Conservation (phyloP, 1,140 invertebrate genomes). For the Sipha flava region DNA sequence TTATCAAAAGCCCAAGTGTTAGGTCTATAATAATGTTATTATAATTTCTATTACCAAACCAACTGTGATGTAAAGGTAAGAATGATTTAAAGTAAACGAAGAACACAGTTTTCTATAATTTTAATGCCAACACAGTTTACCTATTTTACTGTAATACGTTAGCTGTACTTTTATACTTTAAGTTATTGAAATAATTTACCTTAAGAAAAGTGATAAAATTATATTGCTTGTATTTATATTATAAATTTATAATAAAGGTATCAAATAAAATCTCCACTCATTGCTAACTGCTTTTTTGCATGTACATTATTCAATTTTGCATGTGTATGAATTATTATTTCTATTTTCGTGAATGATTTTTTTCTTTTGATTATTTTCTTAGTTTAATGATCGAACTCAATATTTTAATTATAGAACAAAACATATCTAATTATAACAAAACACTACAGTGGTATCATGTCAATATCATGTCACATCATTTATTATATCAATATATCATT, state of each 20-base stretch:
- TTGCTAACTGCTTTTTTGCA: background rate
- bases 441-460: background rate
- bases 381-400: background rate
- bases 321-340: background rate
- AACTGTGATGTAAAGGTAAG: background rate
- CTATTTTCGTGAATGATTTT: background rate
- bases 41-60: background rate
- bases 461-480: background rate
- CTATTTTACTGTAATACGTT: background rate
- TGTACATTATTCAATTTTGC: background rate
- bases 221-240: background rate
- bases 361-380: background rate
- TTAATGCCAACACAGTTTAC: background rate
- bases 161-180: background rate
- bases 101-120: background rate
- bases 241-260: background rate
- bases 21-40: background rate
- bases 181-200: background rate
- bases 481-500: background rate
- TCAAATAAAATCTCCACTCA: background rate
- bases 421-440: constrained; percentile 25
- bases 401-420: background rate
- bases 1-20: no score
- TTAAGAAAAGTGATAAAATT: background rate
- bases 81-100: background rate